phyloP scores from a whole-genome alignment of 2,113 vertebrate genomes.

The Pogonocichla stellata region DNA sequence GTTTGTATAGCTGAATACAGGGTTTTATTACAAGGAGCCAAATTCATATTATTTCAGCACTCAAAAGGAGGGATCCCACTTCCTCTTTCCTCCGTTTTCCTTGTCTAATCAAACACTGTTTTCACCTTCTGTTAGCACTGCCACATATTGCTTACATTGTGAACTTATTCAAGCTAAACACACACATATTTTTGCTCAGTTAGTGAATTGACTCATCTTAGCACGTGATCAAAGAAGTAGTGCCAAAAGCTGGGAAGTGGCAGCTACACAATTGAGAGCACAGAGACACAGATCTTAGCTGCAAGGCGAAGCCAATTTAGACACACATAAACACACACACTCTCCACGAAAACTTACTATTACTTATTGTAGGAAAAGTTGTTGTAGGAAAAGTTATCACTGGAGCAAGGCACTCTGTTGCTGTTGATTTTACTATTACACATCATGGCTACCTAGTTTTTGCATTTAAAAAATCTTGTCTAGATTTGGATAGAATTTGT shows the following conservation, averaged over 20 bases:
- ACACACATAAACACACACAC: neutral
- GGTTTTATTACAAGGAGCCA: neutral
- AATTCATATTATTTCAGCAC: neutral
- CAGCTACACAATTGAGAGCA: neutral
- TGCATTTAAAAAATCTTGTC: neutral
- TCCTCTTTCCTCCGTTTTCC: neutral
- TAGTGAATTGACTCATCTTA: neutral
- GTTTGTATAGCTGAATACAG: neutral
- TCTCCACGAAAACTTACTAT: neutral
- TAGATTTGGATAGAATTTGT: neutral
- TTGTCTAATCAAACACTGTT: neutral
- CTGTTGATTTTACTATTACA: neutral
- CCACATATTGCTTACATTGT: neutral
- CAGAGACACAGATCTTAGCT: neutral
- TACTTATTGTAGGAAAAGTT: neutral
- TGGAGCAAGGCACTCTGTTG: neutral
- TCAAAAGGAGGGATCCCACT: neutral
- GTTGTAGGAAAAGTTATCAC: neutral
- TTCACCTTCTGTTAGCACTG: neutral
- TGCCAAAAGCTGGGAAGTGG: neutral
- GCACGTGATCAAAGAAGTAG: neutral
- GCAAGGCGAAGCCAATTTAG: neutral
- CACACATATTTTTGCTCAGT: neutral
- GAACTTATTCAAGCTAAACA: neutral
- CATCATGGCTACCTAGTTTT: neutral